Evolutionary conservation across 2,113 vertebrate genomes (phyloP).

Genomic region (Microcebus lehilahytsara): DNA sequence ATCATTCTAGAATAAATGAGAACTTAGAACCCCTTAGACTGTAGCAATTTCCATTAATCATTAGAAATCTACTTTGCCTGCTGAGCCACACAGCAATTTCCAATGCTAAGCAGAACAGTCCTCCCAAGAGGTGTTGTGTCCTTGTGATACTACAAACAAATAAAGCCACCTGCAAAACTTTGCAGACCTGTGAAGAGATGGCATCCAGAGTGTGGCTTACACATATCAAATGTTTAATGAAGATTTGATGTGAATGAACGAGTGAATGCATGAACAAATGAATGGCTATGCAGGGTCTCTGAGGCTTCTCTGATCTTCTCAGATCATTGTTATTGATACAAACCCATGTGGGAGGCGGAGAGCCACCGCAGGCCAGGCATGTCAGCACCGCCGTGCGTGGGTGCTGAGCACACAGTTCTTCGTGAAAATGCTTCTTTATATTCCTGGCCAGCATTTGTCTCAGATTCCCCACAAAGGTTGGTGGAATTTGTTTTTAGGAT

Average conservation of each 20-base stretch:
- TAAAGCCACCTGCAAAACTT: conserved; percentile 43
- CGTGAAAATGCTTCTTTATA: conserved; percentile 32
- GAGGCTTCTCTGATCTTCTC: background rate
- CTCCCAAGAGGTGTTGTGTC: conserved; percentile 32
- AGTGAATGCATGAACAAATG: conserved; percentile 41
- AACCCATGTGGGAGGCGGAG: background rate
- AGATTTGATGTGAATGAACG: background rate
- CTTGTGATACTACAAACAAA: conserved; percentile 56
- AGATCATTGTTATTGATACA: background rate
- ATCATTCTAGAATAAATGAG: conserved; percentile 58
- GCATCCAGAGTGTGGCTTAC: background rate
- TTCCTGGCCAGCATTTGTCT: background rate
- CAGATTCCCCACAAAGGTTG: conserved; percentile 25
- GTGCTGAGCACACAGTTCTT: background rate
- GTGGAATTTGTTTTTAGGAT: conserved; percentile 74
- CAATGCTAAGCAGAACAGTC: conserved; percentile 54
- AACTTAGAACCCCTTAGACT: conserved; percentile 54
- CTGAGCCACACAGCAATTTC: conserved; percentile 64
- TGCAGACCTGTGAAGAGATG: background rate
- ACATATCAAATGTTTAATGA: background rate
- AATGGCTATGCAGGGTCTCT: background rate
- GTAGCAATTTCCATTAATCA: conserved; percentile 58
- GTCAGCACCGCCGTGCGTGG: background rate
- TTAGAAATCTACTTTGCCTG: conserved; percentile 61
- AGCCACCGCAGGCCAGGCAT: background rate